These are phyloP conservation scores for Otocyon megalotis DNA, from an alignment of 2,113 vertebrate species.

Conservation along the genomic window DNA sequence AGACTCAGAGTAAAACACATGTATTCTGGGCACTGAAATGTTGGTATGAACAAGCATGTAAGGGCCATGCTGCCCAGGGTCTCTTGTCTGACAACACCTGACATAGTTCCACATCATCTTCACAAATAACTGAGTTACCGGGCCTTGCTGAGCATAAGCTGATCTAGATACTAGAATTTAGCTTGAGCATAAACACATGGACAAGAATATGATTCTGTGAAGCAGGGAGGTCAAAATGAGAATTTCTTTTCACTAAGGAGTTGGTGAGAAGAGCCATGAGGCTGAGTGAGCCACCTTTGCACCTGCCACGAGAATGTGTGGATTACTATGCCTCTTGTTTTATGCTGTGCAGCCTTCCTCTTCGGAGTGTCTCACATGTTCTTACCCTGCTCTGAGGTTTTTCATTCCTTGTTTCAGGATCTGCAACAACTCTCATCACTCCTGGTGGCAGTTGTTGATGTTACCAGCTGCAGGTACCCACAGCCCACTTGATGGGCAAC, in stretches of 20 bases:
- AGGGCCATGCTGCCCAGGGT: accelerated
- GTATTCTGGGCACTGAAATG: not conserved
- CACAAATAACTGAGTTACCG: not conserved
- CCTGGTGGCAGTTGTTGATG: not conserved
- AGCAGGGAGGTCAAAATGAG: not conserved
- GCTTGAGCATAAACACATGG: not conserved
- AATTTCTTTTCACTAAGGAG: not conserved
- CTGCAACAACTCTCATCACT: not conserved
- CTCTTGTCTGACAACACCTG: too few species aligned
- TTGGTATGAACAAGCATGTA: not conserved
- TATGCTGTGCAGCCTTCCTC: not conserved
- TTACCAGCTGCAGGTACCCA: not conserved
- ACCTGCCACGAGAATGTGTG: not conserved
- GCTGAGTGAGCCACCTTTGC: not conserved
- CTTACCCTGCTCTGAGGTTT: not conserved
- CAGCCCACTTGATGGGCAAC: not conserved
- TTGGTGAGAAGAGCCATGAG: not conserved
- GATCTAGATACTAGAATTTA: not conserved
- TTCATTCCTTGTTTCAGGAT: not conserved
- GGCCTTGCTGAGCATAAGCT: not conserved
- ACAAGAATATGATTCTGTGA: not conserved
- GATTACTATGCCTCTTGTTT: not conserved
- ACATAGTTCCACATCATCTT: not conserved
- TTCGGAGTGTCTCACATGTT: not conserved
- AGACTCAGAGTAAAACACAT: not conserved